Conservation (phyloP, 2,888 invertebrate genomes). For the Alsophila aescularia region DNA sequence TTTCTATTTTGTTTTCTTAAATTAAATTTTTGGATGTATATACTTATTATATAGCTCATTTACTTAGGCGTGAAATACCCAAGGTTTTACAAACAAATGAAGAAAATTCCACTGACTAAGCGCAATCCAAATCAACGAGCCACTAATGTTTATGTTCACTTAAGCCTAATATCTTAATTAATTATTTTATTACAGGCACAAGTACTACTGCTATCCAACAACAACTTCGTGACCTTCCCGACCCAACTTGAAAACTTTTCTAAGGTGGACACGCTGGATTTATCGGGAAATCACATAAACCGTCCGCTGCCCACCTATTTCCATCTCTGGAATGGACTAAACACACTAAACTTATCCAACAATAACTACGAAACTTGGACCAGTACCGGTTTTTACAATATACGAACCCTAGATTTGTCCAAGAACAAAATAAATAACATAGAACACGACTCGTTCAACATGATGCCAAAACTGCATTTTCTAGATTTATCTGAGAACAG, state of each 20-base stretch:
- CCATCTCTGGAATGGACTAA: constrained; percentile 75
- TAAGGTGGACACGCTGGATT: constrained; percentile 75
- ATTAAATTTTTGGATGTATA: too few species aligned
- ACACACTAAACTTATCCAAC: constrained; percentile 84
- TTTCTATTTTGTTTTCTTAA: too few species aligned
- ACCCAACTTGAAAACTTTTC: constrained; percentile 72
- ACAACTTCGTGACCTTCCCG: constrained; percentile 85
- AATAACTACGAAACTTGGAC: constrained; percentile 78
- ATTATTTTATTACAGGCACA: constrained; percentile 82
- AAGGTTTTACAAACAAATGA: too few species aligned
- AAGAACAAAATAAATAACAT: constrained; percentile 86
- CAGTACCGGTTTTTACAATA: constrained; percentile 54
- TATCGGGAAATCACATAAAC: constrained; percentile 81
- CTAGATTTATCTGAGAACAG: constrained; percentile 89
- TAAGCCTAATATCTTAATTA: not conserved
- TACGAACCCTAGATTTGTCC: constrained; percentile 86
- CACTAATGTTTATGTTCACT: too few species aligned
- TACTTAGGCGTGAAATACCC: too few species aligned
- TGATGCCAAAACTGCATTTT: constrained; percentile 79
- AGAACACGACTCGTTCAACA: constrained; percentile 84
- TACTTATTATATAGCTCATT: too few species aligned
- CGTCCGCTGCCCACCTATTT: constrained; percentile 73
- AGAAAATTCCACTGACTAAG: too few species aligned
- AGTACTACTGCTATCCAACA: constrained; percentile 86
- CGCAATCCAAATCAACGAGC: too few species aligned